phyloP scores from a whole-genome alignment of 1,140 invertebrate species.

The Pectinophora gossypiella region DNA sequence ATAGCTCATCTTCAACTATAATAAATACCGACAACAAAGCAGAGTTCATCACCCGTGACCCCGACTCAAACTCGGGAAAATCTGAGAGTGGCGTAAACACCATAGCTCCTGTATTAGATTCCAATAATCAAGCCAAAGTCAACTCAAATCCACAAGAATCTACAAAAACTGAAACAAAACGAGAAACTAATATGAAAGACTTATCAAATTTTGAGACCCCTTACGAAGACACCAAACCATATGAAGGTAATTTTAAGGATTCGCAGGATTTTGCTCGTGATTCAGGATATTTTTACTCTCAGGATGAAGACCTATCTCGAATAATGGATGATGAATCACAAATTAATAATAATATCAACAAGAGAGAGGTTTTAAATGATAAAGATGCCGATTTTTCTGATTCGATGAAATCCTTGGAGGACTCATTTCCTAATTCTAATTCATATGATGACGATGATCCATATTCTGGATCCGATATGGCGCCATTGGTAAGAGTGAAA shows the following conservation, averaged over 20 bases:
- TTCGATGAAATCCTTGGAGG: constrained; percentile 49
- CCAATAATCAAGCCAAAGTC: not conserved
- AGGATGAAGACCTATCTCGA: constrained; percentile 37
- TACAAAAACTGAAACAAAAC: constrained; percentile 34
- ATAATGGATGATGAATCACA: constrained; percentile 25
- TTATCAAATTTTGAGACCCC: constrained; percentile 14
- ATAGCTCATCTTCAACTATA: not conserved
- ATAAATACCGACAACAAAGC: not conserved
- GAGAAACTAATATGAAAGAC: constrained; percentile 36
- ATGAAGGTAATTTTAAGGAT: constrained; percentile 20
- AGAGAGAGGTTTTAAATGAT: constrained; percentile 35
- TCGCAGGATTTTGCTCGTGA: constrained; percentile 23
- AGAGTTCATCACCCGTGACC: not conserved
- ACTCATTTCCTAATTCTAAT: constrained; percentile 51
- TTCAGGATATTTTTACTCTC: constrained; percentile 26
- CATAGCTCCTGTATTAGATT: not conserved
- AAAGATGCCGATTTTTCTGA: constrained; percentile 25
- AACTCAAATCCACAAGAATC: not conserved
- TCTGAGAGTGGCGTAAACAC: not conserved
- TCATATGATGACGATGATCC: constrained; percentile 29
- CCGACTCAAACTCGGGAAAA: not conserved
- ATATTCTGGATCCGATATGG: constrained; percentile 35
- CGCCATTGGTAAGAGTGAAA: constrained; percentile 57
- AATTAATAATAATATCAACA: constrained; percentile 10
- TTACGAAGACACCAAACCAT: constrained; percentile 14